Evolutionary conservation across 2,888 invertebrate species (phyloP), one percentile per base, ranked within the genome.

Genomic region (Synanthedon tipuliformis): DNA sequence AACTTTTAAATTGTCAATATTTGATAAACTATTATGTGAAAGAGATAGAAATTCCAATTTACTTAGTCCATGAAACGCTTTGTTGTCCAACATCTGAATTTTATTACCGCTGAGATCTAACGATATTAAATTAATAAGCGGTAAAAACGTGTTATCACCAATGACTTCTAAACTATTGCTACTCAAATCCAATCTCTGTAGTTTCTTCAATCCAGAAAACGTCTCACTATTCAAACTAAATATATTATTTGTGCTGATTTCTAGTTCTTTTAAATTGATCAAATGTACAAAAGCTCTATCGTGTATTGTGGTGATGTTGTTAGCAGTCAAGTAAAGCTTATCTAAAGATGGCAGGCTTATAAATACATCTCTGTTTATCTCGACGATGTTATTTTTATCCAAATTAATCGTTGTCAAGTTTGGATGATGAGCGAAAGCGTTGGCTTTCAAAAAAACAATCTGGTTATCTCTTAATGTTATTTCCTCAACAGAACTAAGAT

Each of bases 271-370:
- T 52, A 97, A 83, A 63, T 92, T 90, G 0, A 80, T 78, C 63
- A 94, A 79, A 62, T 92, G 89, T 55, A 89, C 79, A 63, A 94
- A 95, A n/a, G 97, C 93, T 64, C 91, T 92, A 56, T 96, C 95
- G 59, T 97, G 97, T 54, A 96, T 88, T 7, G 92, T 91, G 53
- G 93, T 93, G 55, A 98, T 89, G 68, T 93, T 92, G 77, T 98
- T 98, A 63, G 91, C 92, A 61, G 95, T 95, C 50, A 98, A 85
- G 65, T 90, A 92, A 41, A 98, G 88, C 55, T 91, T 90, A 58
- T 91, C 90, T 56, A 94, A 75, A 4, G 88, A 81, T 0, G 94
- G 94, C 54, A 95, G 71, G 66, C 92, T 90, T 8, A 91, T 85
- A 68, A 95, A 95, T 2, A 93, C 92, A 60, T 91, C 89, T 62